A percentile compares a stretch with the other conserved stretches of the same genome.
These are phyloP conservation scores for Sarcoramphus papa DNA, from an alignment of 2,797 vertebrate species.

Conservation along the genomic window DNA sequence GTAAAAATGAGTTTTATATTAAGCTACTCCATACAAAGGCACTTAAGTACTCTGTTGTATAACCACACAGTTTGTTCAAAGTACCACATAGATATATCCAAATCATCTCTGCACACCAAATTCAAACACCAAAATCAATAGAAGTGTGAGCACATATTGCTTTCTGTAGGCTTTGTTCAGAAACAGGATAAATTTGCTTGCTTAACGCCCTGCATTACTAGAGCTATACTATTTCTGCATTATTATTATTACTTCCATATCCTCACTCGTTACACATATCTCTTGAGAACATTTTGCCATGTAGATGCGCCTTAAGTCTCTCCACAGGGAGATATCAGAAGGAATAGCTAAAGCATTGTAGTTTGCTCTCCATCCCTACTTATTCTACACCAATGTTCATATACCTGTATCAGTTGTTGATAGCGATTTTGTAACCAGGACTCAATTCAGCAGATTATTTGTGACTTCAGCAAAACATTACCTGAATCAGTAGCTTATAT, in stretches of 20 bases:
- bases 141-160: background rate
- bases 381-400: background rate
- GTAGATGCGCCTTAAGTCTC: background rate
- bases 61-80: background rate
- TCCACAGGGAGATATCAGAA: background rate
- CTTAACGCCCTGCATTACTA: background rate
- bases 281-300: background rate
- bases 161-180: background rate
- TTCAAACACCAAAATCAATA: background rate
- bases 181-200: background rate
- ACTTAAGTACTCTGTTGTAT: background rate
- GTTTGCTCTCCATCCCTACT: background rate
- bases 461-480: background rate
- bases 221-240: background rate
- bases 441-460: background rate
- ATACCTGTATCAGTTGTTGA: background rate
- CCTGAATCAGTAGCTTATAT: background rate
- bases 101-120: background rate
- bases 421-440: background rate
- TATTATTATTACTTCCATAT: background rate
- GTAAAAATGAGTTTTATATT: background rate
- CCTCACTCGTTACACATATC: accelerated
- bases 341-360: background rate
- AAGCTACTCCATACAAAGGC: background rate
- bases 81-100: background rate